These are phyloP conservation scores for Hystrix brachyura DNA, from an alignment of 2,113 vertebrate genomes.

Conservation along the genomic window DNA sequence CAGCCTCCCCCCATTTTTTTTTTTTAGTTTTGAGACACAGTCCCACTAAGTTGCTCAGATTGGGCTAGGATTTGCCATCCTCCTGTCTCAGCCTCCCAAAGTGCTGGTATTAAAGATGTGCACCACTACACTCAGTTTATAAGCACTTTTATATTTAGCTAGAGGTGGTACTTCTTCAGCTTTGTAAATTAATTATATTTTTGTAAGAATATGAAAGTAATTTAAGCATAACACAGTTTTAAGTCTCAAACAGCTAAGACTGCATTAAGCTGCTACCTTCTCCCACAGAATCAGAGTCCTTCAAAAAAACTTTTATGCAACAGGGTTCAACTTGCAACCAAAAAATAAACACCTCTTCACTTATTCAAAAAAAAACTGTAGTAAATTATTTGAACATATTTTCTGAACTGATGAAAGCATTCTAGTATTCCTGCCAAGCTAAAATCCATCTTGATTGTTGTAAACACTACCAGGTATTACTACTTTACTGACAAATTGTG, in stretches of 20 bases:
- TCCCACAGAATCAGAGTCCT: constrained; percentile 56
- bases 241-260: constrained; percentile 68
- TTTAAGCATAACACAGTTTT: constrained; percentile 69
- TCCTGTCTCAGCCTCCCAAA: not conserved
- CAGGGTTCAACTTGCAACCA: constrained; percentile 58
- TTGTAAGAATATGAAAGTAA: constrained; percentile 65
- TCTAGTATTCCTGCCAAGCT: constrained; percentile 41
- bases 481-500: constrained; percentile 62
- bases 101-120: not conserved
- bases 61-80: not conserved
- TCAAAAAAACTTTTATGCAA: constrained; percentile 56
- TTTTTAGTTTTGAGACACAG: not conserved
- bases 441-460: not conserved
- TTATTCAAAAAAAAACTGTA: constrained; percentile 3
- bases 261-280: constrained; percentile 49
- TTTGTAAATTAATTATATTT: constrained; percentile 73
- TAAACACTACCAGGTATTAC: not conserved
- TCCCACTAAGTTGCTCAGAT: not conserved
- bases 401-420: constrained; percentile 72
- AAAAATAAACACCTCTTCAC: not conserved
- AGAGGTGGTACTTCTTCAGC: not conserved
- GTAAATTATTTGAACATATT: constrained; percentile 62
- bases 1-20: too few relatives aligned
- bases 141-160: constrained; percentile 64
- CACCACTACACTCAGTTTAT: not conserved